Evolutionary conservation across 64 coral and sea anemone species (phyloP).

Genomic region (Hydrozoanthus tunicans): DNA sequence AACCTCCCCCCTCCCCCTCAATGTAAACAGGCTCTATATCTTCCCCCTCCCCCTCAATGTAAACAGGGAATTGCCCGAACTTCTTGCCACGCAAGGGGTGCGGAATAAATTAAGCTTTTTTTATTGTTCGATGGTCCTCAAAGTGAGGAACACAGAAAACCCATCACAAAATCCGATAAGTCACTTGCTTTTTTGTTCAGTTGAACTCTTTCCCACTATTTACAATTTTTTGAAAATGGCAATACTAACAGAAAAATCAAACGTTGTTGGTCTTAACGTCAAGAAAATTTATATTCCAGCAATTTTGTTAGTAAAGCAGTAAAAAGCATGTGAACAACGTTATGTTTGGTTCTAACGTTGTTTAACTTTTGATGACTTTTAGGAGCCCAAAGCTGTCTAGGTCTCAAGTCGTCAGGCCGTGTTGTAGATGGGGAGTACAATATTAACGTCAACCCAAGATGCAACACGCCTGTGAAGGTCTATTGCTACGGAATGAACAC

Average conservation of each 20-base stretch:
- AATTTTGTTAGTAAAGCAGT: not conserved
- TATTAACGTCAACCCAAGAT: slow-evolving; percentile 78
- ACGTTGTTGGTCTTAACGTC: not conserved
- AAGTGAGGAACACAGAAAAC: too few species aligned
- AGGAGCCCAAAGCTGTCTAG: slow-evolving; percentile 86
- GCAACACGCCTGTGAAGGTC: slow-evolving; percentile 74
- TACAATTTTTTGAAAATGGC: too few species aligned
- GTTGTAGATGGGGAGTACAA: slow-evolving; percentile 79
- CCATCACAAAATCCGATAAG: too few species aligned
- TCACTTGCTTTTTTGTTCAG: too few species aligned
- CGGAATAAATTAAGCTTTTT: too few species aligned
- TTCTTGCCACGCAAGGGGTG: too few species aligned
- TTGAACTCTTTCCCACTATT: too few species aligned
- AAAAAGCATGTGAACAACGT: not conserved
- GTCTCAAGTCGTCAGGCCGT: slow-evolving; percentile 70
- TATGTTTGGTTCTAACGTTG: not conserved
- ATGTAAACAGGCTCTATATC: too few species aligned
- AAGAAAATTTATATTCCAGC: not conserved
- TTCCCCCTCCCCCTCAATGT: too few species aligned
- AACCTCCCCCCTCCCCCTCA: too few species aligned
- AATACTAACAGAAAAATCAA: not conserved
- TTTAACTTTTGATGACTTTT: not conserved
- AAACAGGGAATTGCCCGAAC: too few species aligned
- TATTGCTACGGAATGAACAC: slow-evolving; percentile 97
- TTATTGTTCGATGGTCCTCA: too few species aligned